Evolutionary conservation across 1,140 invertebrate genomes (phyloP).

Genomic region (Habropoda laboriosa): DNA sequence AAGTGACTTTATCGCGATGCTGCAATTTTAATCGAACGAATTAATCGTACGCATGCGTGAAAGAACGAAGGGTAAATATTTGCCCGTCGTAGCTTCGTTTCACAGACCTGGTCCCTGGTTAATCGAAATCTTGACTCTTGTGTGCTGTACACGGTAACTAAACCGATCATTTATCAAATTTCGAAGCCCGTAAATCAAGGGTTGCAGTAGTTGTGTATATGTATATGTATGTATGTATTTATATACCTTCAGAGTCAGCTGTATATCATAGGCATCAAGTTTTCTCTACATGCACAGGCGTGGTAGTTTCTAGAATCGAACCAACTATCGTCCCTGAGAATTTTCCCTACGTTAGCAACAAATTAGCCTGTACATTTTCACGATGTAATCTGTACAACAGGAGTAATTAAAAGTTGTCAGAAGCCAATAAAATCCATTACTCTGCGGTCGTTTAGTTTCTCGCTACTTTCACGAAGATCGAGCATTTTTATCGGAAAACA

Average conservation of each 20-base stretch:
- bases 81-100: neutral
- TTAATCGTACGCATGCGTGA: neutral
- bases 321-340: too few relatives aligned
- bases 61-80: neutral
- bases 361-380: too few relatives aligned
- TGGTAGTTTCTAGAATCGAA: too few relatives aligned
- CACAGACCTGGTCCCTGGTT: neutral
- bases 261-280: neutral
- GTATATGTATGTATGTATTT: too few relatives aligned
- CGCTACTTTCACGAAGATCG: neutral
- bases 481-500: neutral
- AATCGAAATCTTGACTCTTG: neutral
- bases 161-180: constrained; percentile 14
- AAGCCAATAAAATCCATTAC: neutral
- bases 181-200: neutral
- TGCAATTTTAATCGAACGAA: neutral
- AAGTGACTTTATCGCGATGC: neutral
- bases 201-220: neutral
- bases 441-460: neutral
- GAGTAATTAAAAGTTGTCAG: neutral
- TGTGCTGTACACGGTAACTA: neutral
- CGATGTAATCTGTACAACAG: too few relatives aligned
- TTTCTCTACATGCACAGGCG: neutral
- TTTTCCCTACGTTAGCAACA: too few relatives aligned
- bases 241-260: neutral